Conservation (phyloP, 2,113 vertebrate genomes). For the Neolamprologus caudopunctatus region DNA sequence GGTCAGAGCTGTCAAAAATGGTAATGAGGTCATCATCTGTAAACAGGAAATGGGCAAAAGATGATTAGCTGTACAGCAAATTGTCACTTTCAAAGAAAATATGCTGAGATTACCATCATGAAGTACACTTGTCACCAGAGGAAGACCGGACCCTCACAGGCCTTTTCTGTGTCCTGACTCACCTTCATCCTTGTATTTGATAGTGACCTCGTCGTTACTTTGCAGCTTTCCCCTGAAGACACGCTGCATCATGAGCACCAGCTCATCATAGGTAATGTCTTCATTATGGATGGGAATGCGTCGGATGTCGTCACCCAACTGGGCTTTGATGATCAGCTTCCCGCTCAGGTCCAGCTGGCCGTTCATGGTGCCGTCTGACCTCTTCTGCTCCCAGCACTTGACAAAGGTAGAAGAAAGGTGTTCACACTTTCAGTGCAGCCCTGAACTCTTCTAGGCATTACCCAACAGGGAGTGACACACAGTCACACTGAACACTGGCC, state of each 20-base stretch:
- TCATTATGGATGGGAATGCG: constrained; percentile 99
- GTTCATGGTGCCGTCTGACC: constrained; percentile 84
- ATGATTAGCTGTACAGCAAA: background rate
- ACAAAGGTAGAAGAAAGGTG: background rate
- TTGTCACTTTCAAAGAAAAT: background rate
- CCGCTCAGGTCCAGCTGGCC: constrained; percentile 97
- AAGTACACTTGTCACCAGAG: background rate
- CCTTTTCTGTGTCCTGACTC: background rate
- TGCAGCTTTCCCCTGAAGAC: constrained; percentile 96
- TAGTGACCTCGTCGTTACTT: constrained; percentile 94
- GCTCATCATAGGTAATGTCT: constrained; percentile 97
- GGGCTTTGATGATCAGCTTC: constrained; percentile 99
- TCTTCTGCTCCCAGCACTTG: constrained; percentile 52
- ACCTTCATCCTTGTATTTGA: constrained; percentile 99
- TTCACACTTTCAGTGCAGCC: background rate
- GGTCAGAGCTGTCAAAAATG: constrained; percentile 98
- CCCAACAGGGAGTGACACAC: background rate
- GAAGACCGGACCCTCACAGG: background rate
- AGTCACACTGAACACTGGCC: background rate
- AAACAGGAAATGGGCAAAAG: constrained; percentile 22
- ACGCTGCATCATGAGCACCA: constrained; percentile 99
- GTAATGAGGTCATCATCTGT: constrained; percentile 98
- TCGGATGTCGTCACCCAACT: constrained; percentile 94
- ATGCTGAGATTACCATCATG: background rate
- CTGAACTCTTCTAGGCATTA: background rate